phyloP scores from a whole-genome alignment of 2,797 vertebrate genomes.

The Pipistrellus pipistrellus region DNA sequence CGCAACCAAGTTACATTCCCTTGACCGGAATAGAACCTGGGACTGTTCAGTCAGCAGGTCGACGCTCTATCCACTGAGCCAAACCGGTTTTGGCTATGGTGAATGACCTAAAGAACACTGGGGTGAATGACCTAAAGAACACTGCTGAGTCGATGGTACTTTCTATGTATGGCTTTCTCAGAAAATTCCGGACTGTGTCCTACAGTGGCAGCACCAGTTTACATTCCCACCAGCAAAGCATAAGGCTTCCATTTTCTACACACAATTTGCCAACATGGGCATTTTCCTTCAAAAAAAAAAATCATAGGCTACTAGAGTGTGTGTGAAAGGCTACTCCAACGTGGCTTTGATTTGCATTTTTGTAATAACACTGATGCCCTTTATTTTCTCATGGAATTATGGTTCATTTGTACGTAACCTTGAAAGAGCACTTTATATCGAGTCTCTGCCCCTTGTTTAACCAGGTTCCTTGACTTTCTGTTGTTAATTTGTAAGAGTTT shows the following conservation, averaged over 20 bases:
- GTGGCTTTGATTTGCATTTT: too few species aligned
- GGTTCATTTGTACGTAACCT: background rate
- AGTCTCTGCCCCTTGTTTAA: background rate
- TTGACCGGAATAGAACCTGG: too few species aligned
- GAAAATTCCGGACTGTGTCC: background rate
- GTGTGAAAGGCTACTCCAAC: too few species aligned
- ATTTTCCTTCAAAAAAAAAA: background rate
- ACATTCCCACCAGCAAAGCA: background rate
- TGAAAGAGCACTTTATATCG: background rate
- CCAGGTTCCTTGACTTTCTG: background rate
- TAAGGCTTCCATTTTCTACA: too few species aligned
- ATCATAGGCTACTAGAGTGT: background rate
- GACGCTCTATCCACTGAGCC: too few species aligned
- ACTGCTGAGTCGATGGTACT: background rate
- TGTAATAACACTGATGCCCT: rapidly evolving
- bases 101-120: too few species aligned
- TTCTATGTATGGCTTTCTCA: too few species aligned
- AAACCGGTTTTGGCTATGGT: too few species aligned
- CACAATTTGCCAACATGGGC: too few species aligned
- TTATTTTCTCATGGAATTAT: rapidly evolving
- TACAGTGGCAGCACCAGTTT: background rate
- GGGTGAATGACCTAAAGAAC: too few species aligned
- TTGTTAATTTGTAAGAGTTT: background rate
- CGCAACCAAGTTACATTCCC: too few species aligned
- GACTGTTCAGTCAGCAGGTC: too few species aligned